These are phyloP conservation scores for Noctilio leporinus DNA, from an alignment of 2,113 vertebrate genomes.

Conservation along the genomic window DNA sequence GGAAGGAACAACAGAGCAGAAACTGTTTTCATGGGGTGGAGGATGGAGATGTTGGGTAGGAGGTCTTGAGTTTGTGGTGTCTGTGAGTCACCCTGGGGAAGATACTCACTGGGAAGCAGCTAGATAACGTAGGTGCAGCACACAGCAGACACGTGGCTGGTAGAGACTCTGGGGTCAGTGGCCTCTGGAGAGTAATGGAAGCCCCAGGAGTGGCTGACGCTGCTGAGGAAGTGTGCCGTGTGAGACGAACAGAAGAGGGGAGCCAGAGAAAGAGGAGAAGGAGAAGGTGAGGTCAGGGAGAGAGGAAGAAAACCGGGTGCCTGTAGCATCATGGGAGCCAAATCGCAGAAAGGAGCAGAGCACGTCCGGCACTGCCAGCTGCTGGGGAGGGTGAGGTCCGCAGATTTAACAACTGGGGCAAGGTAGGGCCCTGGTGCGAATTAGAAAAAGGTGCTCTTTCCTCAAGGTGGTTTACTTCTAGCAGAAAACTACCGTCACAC, in stretches of 20 bases:
- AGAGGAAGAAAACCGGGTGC: not conserved
- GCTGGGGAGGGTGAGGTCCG: not conserved
- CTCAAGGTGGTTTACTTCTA: constrained; percentile 16
- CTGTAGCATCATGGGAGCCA: fast-evolving
- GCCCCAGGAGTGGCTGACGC: not conserved
- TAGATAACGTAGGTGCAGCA: not conserved
- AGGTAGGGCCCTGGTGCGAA: not conserved
- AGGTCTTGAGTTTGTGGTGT: not conserved
- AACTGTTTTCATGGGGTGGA: not conserved
- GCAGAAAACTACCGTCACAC: constrained; percentile 33
- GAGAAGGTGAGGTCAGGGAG: not conserved
- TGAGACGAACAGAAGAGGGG: not conserved
- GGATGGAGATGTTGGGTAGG: not conserved
- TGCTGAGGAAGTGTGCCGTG: not conserved
- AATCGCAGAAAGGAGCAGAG: not conserved
- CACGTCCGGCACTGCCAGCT: fast-evolving
- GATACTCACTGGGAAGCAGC: not conserved
- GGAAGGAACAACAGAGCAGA: too few species aligned
- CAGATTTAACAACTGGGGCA: not conserved
- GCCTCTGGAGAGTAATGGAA: not conserved
- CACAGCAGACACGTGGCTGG: not conserved
- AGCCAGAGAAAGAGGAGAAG: too few species aligned
- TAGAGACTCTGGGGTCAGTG: not conserved
- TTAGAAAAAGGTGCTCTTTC: constrained; percentile 28
- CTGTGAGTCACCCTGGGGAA: not conserved